phyloP scores from a whole-genome alignment of 2,888 invertebrate species.

The Tenthredo livida region DNA sequence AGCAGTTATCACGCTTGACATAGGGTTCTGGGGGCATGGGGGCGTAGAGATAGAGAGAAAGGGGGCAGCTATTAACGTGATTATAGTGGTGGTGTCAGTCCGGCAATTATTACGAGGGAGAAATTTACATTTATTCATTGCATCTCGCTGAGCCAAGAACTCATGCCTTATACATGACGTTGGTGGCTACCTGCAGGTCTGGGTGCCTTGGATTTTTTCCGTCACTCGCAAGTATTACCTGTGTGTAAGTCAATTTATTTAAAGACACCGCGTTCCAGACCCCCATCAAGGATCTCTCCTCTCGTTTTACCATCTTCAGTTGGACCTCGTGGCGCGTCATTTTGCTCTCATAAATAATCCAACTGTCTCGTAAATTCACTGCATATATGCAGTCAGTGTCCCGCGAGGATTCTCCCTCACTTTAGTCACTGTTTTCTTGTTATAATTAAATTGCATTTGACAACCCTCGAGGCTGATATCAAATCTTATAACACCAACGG shows the following conservation, averaged over 20 bases:
- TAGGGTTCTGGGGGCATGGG: constrained; percentile 3
- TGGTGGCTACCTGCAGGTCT: constrained; percentile 65
- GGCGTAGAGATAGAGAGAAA: constrained; percentile 43
- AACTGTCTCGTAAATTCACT: constrained; percentile 45
- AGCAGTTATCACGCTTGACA: constrained; percentile 57
- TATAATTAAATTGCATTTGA: constrained; percentile 43
- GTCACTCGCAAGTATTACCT: constrained; percentile 54
- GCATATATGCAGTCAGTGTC: neutral
- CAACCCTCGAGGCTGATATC: constrained; percentile 15
- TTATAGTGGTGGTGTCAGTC: constrained; percentile 57
- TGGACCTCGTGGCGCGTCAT: constrained; percentile 6
- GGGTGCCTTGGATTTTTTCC: constrained; percentile 34
- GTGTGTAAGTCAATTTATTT: constrained; percentile 60
- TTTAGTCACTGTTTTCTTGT: neutral
- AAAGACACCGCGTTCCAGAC: constrained; percentile 30
- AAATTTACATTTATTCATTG: constrained; percentile 51
- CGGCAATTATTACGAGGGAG: constrained; percentile 58
- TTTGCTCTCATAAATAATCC: constrained; percentile 38
- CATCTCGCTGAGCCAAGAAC: constrained; percentile 56
- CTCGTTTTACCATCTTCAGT: constrained; percentile 15
- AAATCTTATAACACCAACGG: constrained; percentile 16
- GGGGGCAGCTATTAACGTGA: constrained; percentile 56
- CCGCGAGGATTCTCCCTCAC: neutral
- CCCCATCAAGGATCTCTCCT: constrained; percentile 27
- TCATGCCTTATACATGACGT: constrained; percentile 71